Conservation (phyloP, 2,888 invertebrate species). For the Spilosoma lubricipeda region DNA sequence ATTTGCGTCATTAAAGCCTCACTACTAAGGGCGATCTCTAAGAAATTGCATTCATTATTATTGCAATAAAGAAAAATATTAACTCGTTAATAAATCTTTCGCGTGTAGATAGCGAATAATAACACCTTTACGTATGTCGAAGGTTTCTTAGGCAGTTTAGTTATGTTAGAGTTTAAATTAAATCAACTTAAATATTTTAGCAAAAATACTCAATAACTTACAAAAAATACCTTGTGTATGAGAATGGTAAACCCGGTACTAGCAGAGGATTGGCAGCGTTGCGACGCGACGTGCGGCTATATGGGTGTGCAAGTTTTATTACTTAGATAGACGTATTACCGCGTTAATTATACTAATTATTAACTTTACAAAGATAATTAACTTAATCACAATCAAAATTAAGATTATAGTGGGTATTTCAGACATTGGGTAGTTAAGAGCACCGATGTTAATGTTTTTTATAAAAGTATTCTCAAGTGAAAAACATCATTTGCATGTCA, state of each 20-base stretch:
- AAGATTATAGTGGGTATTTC: not conserved
- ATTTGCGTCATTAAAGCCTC: not conserved
- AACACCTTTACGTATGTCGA: not conserved
- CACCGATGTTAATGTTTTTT: not conserved
- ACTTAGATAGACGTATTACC: not conserved
- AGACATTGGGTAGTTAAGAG: not conserved
- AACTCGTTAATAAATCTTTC: not conserved
- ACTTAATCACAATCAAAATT: not conserved
- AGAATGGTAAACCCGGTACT: not conserved
- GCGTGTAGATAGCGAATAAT: not conserved
- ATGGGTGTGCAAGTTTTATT: not conserved
- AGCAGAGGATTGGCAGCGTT: not conserved
- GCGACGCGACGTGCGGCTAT: not conserved
- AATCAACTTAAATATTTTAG: not conserved
- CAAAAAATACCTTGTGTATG: not conserved
- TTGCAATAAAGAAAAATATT: not conserved
- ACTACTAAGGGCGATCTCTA: not conserved
- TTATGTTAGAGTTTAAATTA: not conserved
- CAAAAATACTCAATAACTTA: not conserved
- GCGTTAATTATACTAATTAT: not conserved
- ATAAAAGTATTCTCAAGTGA: not conserved
- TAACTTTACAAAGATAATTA: conserved; percentile 3
- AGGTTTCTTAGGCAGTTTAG: not conserved
- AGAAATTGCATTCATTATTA: not conserved
- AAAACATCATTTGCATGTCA: not conserved